Evolutionary conservation across 2,113 vertebrate genomes (phyloP).

Genomic region (Pantherophis guttatus): DNA sequence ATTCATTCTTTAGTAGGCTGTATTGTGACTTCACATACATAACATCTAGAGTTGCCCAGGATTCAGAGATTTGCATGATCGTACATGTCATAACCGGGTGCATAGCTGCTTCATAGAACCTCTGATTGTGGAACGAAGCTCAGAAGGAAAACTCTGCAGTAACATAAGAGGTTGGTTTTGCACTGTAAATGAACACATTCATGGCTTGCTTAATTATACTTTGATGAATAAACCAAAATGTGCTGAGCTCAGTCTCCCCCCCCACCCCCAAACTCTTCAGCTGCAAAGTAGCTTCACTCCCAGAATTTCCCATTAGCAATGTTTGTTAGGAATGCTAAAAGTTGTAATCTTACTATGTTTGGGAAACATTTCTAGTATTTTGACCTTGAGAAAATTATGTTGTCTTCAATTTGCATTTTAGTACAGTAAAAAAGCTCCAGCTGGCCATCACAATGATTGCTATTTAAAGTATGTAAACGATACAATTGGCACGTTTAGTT

Average conservation of each 20-base stretch:
- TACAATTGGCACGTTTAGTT: not conserved
- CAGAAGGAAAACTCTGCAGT: not conserved
- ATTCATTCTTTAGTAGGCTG: not conserved
- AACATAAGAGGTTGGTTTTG: rapidly evolving
- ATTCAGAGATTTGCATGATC: not conserved
- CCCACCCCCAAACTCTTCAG: not conserved
- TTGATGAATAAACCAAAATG: not conserved
- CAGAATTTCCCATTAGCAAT: not conserved
- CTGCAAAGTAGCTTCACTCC: not conserved
- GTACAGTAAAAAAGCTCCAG: not conserved
- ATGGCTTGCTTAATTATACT: not conserved
- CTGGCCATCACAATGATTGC: not conserved
- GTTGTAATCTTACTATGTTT: not conserved
- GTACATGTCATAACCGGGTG: not conserved
- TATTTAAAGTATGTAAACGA: not conserved
- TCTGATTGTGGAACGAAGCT: not conserved
- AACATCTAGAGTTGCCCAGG: not conserved
- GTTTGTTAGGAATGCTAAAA: not conserved
- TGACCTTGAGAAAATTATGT: not conserved
- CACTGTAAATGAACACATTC: not conserved
- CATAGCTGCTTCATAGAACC: not conserved
- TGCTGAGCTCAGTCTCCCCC: not conserved
- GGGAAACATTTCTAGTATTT: not conserved
- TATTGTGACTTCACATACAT: not conserved
- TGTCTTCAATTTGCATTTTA: not conserved